phyloP scores from a whole-genome alignment of 2,888 invertebrate species.

The Galeopsomyia nigrocyanea region DNA sequence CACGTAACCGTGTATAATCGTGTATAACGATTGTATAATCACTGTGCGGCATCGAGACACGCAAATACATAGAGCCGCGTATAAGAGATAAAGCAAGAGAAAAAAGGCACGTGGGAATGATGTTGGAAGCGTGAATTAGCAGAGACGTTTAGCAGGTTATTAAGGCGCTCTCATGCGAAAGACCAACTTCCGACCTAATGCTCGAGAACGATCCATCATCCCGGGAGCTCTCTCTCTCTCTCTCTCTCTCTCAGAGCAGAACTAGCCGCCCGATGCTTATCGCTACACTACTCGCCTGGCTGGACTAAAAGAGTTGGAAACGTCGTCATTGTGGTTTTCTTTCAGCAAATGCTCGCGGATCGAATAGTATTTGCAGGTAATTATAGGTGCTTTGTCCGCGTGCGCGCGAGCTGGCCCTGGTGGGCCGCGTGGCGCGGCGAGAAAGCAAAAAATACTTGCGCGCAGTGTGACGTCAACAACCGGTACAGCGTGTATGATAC shows the following conservation, averaged over 20 bases:
- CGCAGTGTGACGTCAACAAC: conserved; percentile 26
- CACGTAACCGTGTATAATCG: background rate
- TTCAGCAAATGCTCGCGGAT: background rate
- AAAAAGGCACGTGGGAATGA: conserved; percentile 23
- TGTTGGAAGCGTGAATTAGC: conserved; percentile 33
- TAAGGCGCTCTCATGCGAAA: conserved; percentile 57
- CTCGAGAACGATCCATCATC: conserved; percentile 62
- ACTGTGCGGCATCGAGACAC: background rate
- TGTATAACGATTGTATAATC: conserved; percentile 25
- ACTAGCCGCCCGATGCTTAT: conserved; percentile 49
- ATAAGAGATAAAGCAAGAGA: too few relatives aligned
- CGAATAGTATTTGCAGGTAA: background rate
- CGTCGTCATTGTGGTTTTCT: background rate
- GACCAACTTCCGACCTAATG: conserved; percentile 64
- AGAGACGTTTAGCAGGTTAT: conserved; percentile 24
- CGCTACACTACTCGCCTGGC: conserved; percentile 44
- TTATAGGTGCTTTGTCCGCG: background rate
- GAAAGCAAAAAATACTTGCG: background rate
- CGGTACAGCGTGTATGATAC: background rate
- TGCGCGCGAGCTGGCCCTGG: too few relatives aligned
- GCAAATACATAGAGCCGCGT: background rate
- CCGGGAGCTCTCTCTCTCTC: conserved; percentile 48
- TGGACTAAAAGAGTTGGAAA: background rate
- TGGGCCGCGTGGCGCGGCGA: too few relatives aligned
- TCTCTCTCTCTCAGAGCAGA: too few relatives aligned